These are phyloP conservation scores for Cheiracanthium punctorium DNA, from an alignment of 2,888 invertebrate genomes.

Conservation along the genomic window DNA sequence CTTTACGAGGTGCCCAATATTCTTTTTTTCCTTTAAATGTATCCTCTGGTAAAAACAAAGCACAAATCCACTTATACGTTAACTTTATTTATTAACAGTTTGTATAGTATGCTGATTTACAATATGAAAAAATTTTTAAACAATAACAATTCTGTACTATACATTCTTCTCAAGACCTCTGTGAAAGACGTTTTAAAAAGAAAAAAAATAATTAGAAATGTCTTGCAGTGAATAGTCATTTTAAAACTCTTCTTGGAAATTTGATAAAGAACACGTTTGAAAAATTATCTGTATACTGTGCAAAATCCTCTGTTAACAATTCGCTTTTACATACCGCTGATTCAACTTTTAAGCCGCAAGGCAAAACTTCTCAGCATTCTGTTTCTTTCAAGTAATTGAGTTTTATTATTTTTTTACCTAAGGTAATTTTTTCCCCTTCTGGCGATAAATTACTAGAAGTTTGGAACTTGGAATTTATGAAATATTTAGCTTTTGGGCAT, in stretches of 20 bases:
- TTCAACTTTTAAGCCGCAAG: neutral
- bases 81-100: too few species aligned
- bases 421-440: neutral
- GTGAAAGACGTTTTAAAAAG: too few species aligned
- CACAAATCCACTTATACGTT: too few species aligned
- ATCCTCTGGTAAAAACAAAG: too few species aligned
- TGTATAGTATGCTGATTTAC: too few species aligned
- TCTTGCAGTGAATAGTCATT: neutral
- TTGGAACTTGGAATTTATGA: neutral
- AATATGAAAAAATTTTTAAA: too few species aligned
- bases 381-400: conserved; percentile 2
- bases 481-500: neutral
- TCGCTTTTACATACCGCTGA: neutral
- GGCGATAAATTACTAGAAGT: neutral
- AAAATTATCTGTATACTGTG: neutral
- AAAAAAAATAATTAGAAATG: too few species aligned
- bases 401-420: neutral
- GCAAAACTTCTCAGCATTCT: neutral
- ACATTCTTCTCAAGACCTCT: too few species aligned
- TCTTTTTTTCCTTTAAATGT: too few species aligned
- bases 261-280: neutral
- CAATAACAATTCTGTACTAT: too few species aligned
- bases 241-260: neutral
- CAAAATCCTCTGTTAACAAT: neutral
- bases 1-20: too few species aligned